Evolutionary conservation across 2,797 vertebrate species (phyloP).

Genomic region (Numenius phaeopus): DNA sequence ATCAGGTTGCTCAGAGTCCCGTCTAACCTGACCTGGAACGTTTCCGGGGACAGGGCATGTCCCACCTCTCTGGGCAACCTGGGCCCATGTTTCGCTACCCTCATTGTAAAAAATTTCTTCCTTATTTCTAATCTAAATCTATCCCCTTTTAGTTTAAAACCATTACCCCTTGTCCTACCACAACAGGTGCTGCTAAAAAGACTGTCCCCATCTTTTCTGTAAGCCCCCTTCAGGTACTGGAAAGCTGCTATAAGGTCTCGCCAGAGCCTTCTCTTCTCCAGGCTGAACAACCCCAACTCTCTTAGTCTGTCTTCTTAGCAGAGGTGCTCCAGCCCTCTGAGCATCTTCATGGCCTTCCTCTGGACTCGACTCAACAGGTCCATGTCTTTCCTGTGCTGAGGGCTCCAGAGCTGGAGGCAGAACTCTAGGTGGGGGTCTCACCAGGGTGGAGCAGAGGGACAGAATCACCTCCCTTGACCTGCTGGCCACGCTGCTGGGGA

Average conservation of each 20-base stretch:
- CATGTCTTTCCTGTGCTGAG: not conserved
- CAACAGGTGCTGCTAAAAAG: not conserved
- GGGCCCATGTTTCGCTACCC: too few species aligned
- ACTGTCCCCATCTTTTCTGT: not conserved
- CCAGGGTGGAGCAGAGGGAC: not conserved
- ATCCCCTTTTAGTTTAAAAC: not conserved
- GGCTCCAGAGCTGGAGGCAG: not conserved
- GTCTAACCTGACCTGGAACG: too few species aligned
- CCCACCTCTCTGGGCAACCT: not conserved
- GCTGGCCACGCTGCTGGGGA: not conserved
- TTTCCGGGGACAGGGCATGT: not conserved
- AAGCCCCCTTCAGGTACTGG: not conserved
- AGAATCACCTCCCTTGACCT: not conserved
- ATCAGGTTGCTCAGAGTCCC: not conserved
- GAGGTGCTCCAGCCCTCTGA: not conserved
- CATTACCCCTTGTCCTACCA: not conserved
- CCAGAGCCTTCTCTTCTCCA: not conserved
- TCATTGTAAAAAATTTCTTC: not conserved
- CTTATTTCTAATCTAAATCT: not conserved
- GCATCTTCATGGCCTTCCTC: not conserved
- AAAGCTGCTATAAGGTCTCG: not conserved
- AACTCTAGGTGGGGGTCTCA: not conserved
- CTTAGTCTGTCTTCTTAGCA: not conserved
- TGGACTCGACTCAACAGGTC: not conserved
- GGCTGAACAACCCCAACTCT: not conserved